These are phyloP conservation scores for Poliocrania exsul DNA, from an alignment of 2,797 vertebrate genomes.

Conservation along the genomic window DNA sequence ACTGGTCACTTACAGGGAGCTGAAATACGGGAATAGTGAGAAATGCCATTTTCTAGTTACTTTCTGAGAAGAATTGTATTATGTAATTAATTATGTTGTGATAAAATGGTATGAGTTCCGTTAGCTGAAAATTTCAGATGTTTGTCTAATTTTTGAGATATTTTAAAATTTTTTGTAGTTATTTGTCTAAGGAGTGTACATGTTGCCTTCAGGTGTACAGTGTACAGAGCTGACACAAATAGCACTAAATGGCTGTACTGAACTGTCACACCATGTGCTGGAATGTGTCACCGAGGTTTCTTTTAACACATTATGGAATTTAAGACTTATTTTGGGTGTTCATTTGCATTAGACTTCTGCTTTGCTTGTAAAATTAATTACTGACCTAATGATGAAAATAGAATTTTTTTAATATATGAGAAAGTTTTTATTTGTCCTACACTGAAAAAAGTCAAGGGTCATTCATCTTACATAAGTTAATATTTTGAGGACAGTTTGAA, in stretches of 20 bases:
- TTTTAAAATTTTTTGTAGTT: not conserved
- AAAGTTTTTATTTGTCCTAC: not conserved
- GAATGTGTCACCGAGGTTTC: not conserved
- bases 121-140: not conserved
- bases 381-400: not conserved
- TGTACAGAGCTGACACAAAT: not conserved
- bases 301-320: not conserved
- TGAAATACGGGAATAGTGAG: not conserved
- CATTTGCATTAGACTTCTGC: not conserved
- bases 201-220: not conserved
- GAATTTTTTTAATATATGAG: not conserved
- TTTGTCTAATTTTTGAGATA: not conserved
- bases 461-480: not conserved
- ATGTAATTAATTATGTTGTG: not conserved
- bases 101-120: not conserved
- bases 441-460: not conserved
- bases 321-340: not conserved
- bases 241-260: not conserved
- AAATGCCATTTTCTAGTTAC: not conserved
- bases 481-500: not conserved
- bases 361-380: not conserved
- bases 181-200: not conserved
- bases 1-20: not conserved
- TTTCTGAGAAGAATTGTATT: not conserved
- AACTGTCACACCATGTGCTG: not conserved